Evolutionary conservation across 92 coral and sea anemone species (phyloP).

Genomic region (Zoanthus solanderi): DNA sequence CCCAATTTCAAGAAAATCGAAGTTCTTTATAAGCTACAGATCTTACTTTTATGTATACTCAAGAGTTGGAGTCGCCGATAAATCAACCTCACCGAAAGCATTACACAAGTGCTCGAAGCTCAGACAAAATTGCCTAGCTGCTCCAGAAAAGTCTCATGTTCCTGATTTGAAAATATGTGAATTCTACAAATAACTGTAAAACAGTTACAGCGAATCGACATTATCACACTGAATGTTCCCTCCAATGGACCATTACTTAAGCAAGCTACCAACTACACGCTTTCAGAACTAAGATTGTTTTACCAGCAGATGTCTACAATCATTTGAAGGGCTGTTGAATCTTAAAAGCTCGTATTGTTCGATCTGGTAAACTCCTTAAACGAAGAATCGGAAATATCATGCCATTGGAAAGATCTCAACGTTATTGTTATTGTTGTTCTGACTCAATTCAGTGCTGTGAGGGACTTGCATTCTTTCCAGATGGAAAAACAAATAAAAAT

Average conservation of each 20-base stretch:
- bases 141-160: conserved; percentile 24
- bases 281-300: conserved; percentile 23
- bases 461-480: too few species aligned
- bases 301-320: conserved; percentile 15
- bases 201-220: conserved; percentile 22
- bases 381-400: conserved; percentile 11
- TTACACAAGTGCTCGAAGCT: conserved; percentile 26
- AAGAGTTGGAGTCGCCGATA: not conserved
- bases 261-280: conserved; percentile 14
- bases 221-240: conserved; percentile 28
- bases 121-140: conserved; percentile 27
- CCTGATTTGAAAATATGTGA: conserved; percentile 20
- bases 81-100: conserved; percentile 25
- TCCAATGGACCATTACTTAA: conserved; percentile 18
- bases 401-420: not conserved
- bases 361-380: conserved; percentile 33
- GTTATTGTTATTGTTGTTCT: not conserved
- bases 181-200: conserved; percentile 23
- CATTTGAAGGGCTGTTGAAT: conserved; percentile 22
- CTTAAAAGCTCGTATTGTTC: conserved; percentile 21
- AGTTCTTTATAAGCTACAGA: too few species aligned
- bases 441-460: too few species aligned
- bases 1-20: too few species aligned
- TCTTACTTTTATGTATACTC: too few species aligned
- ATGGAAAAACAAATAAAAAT: too few species aligned